Base-by-base conservation (phyloP, 2,888 invertebrate species). In the Tuberolachnus salignus region DNA sequence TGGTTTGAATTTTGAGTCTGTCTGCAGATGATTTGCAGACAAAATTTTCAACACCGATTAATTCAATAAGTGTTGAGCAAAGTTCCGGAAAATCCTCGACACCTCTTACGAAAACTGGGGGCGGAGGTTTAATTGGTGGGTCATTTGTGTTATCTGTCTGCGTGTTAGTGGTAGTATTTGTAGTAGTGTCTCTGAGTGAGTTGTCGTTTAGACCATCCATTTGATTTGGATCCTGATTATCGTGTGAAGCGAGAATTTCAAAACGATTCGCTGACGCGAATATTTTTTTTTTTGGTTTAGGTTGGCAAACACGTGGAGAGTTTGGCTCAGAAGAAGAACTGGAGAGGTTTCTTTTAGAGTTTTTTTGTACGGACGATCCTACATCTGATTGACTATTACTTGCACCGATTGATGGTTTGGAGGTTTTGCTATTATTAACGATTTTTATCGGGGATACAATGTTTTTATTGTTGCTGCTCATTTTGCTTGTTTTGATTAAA, bases 1-100 rank as follows among this genome's bases (percentile, higher is more conserved):
- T 57, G 57, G 57, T 55, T 55, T 55, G 53, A 55, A 55, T 55
- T 55, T 55, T 55, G 9, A 55, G 19, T 19, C 53, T 16, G 57
- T 57, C 23, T n/a, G 57, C 23, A 11, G 4, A 57, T 4, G 57
- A 57, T 13, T 23, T 57, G 11, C 57, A 57, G 11, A 23, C 21
- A 57, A 57, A 57, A 57, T 57, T 57, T 57, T 57, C 57, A 11
- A 57, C 57, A 23, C 57, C 57, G 11, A 57, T 57, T 23, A 23
- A 23, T 57, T 57, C 57, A 57, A 57, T 57, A 23, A 57, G 11
- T 21, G 21, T 57, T 57, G 21, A 57, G n/a, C 57, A 21, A 23
- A 57, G 21, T 21, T 57, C 57, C 11, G 57, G 57, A 57, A 57
- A n/a, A n/a, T n/a, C n/a, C n/a, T n/a, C n/a, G n/a, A n/a, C n/a